Evolutionary conservation across 2,797 vertebrate species (phyloP), one percentile per base, ranked within the genome.

Genomic region (Dicrostonyx torquatus): DNA sequence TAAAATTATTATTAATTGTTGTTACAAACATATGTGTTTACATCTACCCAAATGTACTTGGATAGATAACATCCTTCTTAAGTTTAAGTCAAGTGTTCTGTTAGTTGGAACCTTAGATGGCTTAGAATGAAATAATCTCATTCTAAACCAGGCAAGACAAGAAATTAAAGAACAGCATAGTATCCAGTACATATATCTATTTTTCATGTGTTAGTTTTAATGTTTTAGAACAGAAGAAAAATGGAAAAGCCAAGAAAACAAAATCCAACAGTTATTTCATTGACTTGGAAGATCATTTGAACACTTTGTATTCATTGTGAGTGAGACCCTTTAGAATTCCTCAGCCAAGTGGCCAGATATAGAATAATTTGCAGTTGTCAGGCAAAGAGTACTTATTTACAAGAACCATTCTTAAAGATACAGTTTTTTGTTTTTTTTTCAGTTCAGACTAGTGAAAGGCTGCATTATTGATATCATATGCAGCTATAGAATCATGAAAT

Each of bases 41-140:
- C 17, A 40, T 79, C 34, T 34, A 80, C 50, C 2, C 40, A 34
- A 11, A 89, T 18, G 60, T 78, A 64, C 80, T 90, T 82, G 15
- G 37, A 62, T 58, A 95, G 43, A 78, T 40, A 62, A 75, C 37
- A 13, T 34, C 31, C 82, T 90, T 58, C 64, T 94, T 91, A 89
- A 91, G 6, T 68, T 90, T 89, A 87, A 87, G 15, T 66, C 86
- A 37, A 18, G 1, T 48, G 82, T 92, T 79, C 40, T 94, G 7
- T 77, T 77, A 31, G 26, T 72, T 94, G 2, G 3, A 93, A 66
- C 37, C 66, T 73, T 53, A 43, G 4, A 34, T 78, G 31, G 22
- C 50, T 95, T 78, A 87, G n/a, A 92, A 62, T 11, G 79, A 70
- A 95, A 90, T 85, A 95, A 50, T 22, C 20, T 83, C 13, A 82